Evolutionary conservation across 2,888 invertebrate genomes (phyloP), one percentile per base, ranked within the genome.

Genomic region (Drosophila limbata): DNA sequence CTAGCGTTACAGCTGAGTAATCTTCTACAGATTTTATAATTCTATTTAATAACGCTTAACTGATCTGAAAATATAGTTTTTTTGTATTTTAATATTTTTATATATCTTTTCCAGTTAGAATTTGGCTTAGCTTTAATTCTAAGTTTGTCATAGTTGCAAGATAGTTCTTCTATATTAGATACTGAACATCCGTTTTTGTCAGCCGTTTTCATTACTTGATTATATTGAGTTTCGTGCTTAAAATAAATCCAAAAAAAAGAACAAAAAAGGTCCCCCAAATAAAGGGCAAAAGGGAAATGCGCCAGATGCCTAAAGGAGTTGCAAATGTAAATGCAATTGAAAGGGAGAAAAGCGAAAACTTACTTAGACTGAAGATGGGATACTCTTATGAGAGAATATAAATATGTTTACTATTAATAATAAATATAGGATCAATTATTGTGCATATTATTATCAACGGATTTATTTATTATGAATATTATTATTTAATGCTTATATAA

Each of bases 191-290:
- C 21, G n/a, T n/a, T n/a, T 35, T 53, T 50, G 37, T 25, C 51
- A 42, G 55, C 17, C 53, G 57, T 45, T 75, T 85, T 83, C 75
- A 74, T 83, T 83, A 73, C 77, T 67, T 73, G 75, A 87, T 83
- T 81, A 77, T 74, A 52, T 69, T 50, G 42, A 63, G 47, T 68
- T 37, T 47, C 39, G 45, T 37, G 47, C 37, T 21, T 35, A 48
- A 62, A 17, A 21, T 31, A 19, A 53, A 42, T 31, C 40, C 51
- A 73, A 31, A 31, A 56, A 68, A 73, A 25, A 31, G 53, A 44
- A 21, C 28, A 28, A 17, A 70, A 69, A 67, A 6, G 28, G 28
- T 5, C 53, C 25, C 11, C n/a, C 28, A 47, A 44, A 21, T 28
- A 52, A 65, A 56, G 51, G 65, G 28, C 44, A 51, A 64, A 68